Evolutionary conservation across 2,113 vertebrate species (phyloP), one percentile per base, ranked within the genome.

Genomic region (Cisticola juncidis): DNA sequence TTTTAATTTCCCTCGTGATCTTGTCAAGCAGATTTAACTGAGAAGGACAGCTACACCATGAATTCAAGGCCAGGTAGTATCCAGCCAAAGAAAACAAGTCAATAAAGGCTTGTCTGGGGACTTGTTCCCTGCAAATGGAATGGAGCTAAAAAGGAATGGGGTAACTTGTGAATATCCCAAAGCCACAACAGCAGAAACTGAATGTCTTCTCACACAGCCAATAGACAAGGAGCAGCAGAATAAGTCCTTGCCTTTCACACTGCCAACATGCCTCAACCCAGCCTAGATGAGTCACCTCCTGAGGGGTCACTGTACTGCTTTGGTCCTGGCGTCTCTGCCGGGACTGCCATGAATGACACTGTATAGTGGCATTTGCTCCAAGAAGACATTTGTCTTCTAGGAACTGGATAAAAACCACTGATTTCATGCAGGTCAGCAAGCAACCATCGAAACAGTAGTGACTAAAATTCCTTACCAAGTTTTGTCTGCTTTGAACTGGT

Each of bases 401-500:
- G 53, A 92, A 81, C 47, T 48, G 44, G 44, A 56, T 74, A 60
- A 81, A 94, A 91, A 42, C 57, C 48, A 57, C 61, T 45, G 74
- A 91, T 76, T 91, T 89, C 65, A 79, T 0, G 0, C 74, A 94
- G 96, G 95, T 95, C 95, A 97, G 36, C 54, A 91, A 91, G 45
- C 90, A 96, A 69, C 84, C 78, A 94, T 80, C 81, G 90, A 88
- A 91, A 94, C 1, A 81, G 17, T 60, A 92, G 73, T 22, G 40
- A 92, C 79, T 94, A 54, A 77, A 91, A 89, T 72, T 92, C 83
- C 94, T 79, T 84, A 81, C 62, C 40, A 94, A 89, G 62, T 86
- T 93, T 20, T 88, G 81, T 35, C 71, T 86, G 78, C 83, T 89
- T 85, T 88, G 91, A 96, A 94, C 86, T 89, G 50, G 64, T 95